Evolutionary conservation across 2,113 vertebrate species (phyloP), one percentile per base, ranked within the genome.

Genomic region (Cavia porcellus): DNA sequence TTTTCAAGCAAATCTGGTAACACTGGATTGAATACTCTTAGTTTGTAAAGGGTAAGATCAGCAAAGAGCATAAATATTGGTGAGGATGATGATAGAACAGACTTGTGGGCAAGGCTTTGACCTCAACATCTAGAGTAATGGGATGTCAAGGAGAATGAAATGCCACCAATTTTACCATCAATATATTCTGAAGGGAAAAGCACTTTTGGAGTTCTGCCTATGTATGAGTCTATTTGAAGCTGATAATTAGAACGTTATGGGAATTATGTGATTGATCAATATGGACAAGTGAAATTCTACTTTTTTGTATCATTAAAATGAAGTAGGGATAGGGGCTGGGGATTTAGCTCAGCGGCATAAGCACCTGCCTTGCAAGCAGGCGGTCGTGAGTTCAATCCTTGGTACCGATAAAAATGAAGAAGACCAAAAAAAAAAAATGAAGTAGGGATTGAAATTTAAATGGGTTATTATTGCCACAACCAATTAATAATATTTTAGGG

Each of bases 1-100:
- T 91, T 95, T 96, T 96, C 84, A 97, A 80, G 45, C 68, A 95
- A 92, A 22, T 95, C 22, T 94, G 45, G 72, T 62, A 95, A 59
- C 13, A 95, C 25, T 28, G 52, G 15, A 11, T 83, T 83, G 45
- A 77, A 3, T 82, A 88, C 62, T 90, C 7, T 24, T 90, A 96
- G 55, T 72, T 38, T 66, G 11, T 11, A 82, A 96, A 57, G 25
- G 79, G 59, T 19, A 92, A 93, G 24, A 28, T 13, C 24, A 84
- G 20, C n/a, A 89, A 86, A 86, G 42, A 93, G 20, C 75, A 75
- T 66, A 86, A 87, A 62, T 92, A 82, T 22, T 77, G 70, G 79
- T 47, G 72, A 93, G 14, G 32, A 85, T 66, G 25, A 55, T 45
- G 68, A 90, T 61, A 85, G 38, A 86, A 70, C 25, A 87, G 20